Evolutionary conservation across 1,140 invertebrate species (phyloP), one percentile per base, ranked within the genome.

Genomic region (Caenorhabditis inopinata): DNA sequence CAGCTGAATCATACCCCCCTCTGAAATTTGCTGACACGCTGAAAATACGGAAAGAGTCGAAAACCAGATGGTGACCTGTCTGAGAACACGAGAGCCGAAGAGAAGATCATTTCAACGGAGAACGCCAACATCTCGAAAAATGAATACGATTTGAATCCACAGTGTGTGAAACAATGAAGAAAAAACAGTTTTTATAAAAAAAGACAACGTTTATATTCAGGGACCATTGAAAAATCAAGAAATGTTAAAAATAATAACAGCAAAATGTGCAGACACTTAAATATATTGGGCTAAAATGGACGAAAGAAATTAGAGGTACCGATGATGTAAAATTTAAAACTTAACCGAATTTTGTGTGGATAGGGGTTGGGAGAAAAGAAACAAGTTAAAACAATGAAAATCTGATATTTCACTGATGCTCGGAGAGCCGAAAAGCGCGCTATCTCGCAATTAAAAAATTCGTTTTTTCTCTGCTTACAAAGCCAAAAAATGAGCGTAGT

Each of bases 171-270:
- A 21, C n/a, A 68, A 68, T 4, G n/a, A 7, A 7, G 2, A 68
- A n/a, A 68, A 74, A 23, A 74, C 5, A 74, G 7, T n/a, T n/a
- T n/a, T n/a, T n/a, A 23, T 3, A 74, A 35, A 38, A 38, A 35
- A 21, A 25, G n/a, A 74, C 32, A 45, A 74, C 38, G 68, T 74
- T 74, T 74, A 74, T 47, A 74, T 25, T 47, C 35, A 74, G 68
- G n/a, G n/a, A n/a, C n/a, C n/a, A n/a, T n/a, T n/a, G n/a, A 23
- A 74, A n/a, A 73, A 27, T 2, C 14, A 47, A 9, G n/a, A 11
- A 21, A 46, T 45, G n/a, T 47, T n/a, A 18, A 45, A 46, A 74
- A 21, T 47, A 4, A 42, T 38, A 14, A 21, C 29, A 21, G 16
- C 11, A 73, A 45, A 73, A 73, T 38, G 12, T 42, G 27, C 7